A percentile compares a stretch with the other conserved stretches of the same genome.
phyloP scores from a whole-genome alignment of 1,140 invertebrate genomes.

The Pogonomyrmex barbatus region DNA sequence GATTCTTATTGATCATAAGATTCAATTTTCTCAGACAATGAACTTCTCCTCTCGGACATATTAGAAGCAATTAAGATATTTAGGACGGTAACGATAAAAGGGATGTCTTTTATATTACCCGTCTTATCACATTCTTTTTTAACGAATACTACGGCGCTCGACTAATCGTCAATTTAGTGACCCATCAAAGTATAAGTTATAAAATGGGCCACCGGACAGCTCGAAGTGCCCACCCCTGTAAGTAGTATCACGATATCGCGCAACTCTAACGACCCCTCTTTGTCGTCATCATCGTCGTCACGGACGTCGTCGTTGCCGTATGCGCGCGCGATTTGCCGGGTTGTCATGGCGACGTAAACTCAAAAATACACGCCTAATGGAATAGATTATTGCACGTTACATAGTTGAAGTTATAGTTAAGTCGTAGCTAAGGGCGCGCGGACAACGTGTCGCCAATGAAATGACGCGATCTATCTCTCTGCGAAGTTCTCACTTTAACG shows the following conservation, averaged over 20 bases:
- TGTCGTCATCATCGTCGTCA: constrained; percentile 32
- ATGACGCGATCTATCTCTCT: not conserved
- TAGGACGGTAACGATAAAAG: not conserved
- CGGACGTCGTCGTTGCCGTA: constrained; percentile 21
- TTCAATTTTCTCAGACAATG: not conserved
- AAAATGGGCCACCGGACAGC: constrained; percentile 10
- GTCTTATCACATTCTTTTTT: not conserved
- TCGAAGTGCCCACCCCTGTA: not conserved
- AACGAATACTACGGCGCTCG: not conserved
- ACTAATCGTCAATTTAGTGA: constrained; percentile 16
- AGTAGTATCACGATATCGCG: constrained; percentile 36
- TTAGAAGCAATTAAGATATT: not conserved
- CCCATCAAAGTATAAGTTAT: not conserved
- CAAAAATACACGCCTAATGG: constrained; percentile 79
- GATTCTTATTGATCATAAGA: not conserved
- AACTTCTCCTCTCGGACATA: not conserved
- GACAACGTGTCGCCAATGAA: constrained; percentile 26
- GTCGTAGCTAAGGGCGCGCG: constrained; percentile 40
- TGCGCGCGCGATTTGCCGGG: constrained; percentile 64
- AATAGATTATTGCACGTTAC: constrained; percentile 69
- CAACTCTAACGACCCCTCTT: constrained; percentile 40
- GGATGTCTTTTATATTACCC: not conserved
- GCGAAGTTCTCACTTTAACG: not conserved
- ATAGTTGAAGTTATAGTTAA: constrained; percentile 42
- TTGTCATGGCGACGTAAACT: constrained; percentile 80